Conservation (phyloP, 2,888 invertebrate genomes). For the Drosophila monieri region DNA sequence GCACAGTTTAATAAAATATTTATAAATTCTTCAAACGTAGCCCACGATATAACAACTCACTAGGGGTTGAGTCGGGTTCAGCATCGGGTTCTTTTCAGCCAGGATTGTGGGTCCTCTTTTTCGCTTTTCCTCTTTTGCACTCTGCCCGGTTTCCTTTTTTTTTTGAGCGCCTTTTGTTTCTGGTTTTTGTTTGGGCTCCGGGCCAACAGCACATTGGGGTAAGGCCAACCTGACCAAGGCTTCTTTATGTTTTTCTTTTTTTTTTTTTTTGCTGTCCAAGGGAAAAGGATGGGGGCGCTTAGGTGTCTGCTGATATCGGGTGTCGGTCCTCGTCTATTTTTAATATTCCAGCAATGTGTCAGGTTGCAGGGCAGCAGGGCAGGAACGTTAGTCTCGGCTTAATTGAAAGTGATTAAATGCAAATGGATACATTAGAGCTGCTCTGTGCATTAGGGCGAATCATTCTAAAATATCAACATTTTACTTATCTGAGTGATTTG, state of each 20-base stretch:
- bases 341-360: constrained; percentile 59
- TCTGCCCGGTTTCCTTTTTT: neutral
- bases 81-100: constrained; percentile 4
- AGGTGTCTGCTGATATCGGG: constrained; percentile 36
- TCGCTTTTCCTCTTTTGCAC: constrained; percentile 16
- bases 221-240: constrained; percentile 33
- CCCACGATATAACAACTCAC: constrained; percentile 53
- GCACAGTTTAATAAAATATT: constrained; percentile 59
- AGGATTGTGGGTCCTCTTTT: constrained; percentile 16
- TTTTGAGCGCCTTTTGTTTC: neutral
- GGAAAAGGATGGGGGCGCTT: constrained; percentile 13
- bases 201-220: constrained; percentile 1
- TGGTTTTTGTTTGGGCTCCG: constrained; percentile 14
- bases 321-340: constrained; percentile 48
- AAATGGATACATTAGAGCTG: constrained; percentile 43
- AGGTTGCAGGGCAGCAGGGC: constrained; percentile 24
- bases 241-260: constrained; percentile 30
- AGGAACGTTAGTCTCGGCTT: constrained; percentile 20
- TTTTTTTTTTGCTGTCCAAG: constrained; percentile 5
- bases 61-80: constrained; percentile 42
- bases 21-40: constrained; percentile 57
- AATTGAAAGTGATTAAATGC: constrained; percentile 53
- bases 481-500: constrained; percentile 26
- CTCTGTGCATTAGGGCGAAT: constrained; percentile 22
- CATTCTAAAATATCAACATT: constrained; percentile 23